Conservation (phyloP, 2,113 vertebrate species). For the Pedionomus torquatus region DNA sequence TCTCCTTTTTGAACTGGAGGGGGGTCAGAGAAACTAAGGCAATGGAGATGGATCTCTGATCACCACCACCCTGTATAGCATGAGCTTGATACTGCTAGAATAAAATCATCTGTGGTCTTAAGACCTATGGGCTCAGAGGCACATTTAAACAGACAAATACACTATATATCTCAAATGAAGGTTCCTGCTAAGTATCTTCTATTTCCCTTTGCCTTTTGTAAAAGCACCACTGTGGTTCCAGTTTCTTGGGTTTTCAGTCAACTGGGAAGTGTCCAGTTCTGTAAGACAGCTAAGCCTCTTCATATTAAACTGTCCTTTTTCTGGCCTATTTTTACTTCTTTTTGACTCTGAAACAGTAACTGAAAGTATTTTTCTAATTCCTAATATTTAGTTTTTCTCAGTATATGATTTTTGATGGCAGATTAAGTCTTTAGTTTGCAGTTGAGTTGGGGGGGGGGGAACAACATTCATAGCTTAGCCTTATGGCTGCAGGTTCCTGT, state of each 20-base stretch:
- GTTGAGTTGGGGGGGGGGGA: not conserved
- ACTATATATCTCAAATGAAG: not conserved
- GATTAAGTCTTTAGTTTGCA: not conserved
- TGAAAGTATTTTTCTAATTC: not conserved
- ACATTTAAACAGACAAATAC: not conserved
- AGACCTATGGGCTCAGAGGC: not conserved
- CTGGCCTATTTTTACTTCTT: not conserved
- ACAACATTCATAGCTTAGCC: not conserved
- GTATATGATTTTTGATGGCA: not conserved
- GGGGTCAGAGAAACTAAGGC: not conserved
- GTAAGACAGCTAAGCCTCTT: not conserved
- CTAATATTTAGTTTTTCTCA: not conserved
- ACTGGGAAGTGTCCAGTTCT: not conserved
- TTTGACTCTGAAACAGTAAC: not conserved
- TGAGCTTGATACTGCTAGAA: not conserved
- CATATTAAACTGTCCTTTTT: not conserved
- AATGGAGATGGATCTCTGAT: not conserved
- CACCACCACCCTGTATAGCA: not conserved
- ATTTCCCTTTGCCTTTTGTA: not conserved
- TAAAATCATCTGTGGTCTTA: not conserved
- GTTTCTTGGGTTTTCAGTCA: not conserved
- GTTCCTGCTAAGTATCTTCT: not conserved
- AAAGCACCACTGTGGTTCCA: not conserved
- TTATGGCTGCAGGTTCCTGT: not conserved
- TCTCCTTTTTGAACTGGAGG: accelerated